Percentiles rank a stretch among this genome's conserved stretches.
These are phyloP conservation scores for Trachemys scripta DNA, from an alignment of 2,113 vertebrate species.

Conservation along the genomic window DNA sequence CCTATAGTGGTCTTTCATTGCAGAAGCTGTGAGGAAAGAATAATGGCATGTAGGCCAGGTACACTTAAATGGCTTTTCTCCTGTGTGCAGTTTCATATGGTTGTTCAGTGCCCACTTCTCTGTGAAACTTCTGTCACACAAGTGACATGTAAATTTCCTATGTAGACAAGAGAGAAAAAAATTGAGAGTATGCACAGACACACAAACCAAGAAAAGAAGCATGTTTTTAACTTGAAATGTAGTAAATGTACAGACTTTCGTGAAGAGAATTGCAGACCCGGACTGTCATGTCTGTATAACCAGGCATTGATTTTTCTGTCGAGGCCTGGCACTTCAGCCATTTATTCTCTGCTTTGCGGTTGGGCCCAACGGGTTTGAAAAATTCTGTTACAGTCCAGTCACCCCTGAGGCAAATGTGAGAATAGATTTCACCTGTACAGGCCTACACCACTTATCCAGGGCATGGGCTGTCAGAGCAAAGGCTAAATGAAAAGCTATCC, in stretches of 20 bases:
- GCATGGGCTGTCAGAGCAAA: constrained; percentile 91
- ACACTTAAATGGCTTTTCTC: constrained; percentile 97
- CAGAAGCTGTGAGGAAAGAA: constrained; percentile 95
- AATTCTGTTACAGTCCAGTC: constrained; percentile 99
- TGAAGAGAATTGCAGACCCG: constrained; percentile 81
- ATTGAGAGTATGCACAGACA: constrained; percentile 69
- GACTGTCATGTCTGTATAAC: constrained; percentile 99
- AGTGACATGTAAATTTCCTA: constrained; percentile 95
- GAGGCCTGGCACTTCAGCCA: constrained; percentile 95
- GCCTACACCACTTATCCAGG: constrained; percentile 95
- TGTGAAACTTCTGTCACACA: constrained; percentile 96
- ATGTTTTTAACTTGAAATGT: constrained; percentile 65
- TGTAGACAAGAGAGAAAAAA: constrained; percentile 66
- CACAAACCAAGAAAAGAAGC: constrained; percentile 71
- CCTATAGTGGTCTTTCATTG: constrained; percentile 98
- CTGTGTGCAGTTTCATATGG: constrained; percentile 98
- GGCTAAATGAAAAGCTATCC: constrained; percentile 97
- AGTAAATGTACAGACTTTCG: constrained; percentile 70
- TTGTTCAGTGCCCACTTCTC: constrained; percentile 99
- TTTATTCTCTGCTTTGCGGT: constrained; percentile 99
- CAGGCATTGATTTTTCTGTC: constrained; percentile 99
- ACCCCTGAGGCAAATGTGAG: constrained; percentile 98
- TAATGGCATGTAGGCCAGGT: constrained; percentile 97
- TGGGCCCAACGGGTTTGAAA: constrained; percentile 97
- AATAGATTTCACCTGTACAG: constrained; percentile 99